Evolutionary conservation across 2,888 invertebrate species (phyloP).

Genomic region (Athetis lepigone): DNA sequence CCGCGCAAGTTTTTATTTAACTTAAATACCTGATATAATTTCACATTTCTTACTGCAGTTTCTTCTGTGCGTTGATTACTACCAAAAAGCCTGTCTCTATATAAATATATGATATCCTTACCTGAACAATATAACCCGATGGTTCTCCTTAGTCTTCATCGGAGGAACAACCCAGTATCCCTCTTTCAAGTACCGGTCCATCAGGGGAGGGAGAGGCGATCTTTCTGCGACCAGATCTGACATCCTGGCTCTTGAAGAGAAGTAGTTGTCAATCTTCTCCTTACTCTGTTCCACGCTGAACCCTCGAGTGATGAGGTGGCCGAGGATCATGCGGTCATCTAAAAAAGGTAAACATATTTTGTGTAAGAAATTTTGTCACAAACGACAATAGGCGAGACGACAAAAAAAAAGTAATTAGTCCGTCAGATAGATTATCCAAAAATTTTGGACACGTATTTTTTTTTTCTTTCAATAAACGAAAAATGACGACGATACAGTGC

Average conservation of each 20-base stretch:
- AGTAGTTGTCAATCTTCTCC: slow-evolving; percentile 69
- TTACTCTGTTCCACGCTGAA: slow-evolving; percentile 69
- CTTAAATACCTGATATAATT: too few relatives aligned
- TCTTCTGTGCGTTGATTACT: too few relatives aligned
- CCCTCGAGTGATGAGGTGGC: slow-evolving; percentile 61
- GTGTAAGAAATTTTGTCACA: too few relatives aligned
- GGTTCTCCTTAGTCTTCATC: slow-evolving; percentile 55
- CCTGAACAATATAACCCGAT: slow-evolving; percentile 52
- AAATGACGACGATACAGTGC: too few relatives aligned
- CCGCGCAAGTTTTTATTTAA: too few relatives aligned
- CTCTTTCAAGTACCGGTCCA: slow-evolving; percentile 41
- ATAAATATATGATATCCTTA: slow-evolving; percentile 8
- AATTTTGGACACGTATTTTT: too few relatives aligned
- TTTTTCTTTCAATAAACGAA: too few relatives aligned
- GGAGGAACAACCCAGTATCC: slow-evolving; percentile 53
- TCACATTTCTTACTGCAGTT: too few relatives aligned
- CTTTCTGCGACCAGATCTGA: slow-evolving; percentile 61
- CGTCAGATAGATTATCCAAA: too few relatives aligned
- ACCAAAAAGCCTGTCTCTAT: too few relatives aligned
- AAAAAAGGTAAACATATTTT: slow-evolving; percentile 44
- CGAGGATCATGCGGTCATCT: slow-evolving; percentile 67
- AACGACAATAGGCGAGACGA: too few relatives aligned
- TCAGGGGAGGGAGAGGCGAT: slow-evolving; percentile 24
- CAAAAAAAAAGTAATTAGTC: too few relatives aligned
- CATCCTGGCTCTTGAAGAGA: slow-evolving; percentile 59